These are phyloP conservation scores for Hippasteria phrygiana DNA, from an alignment of 53 echinoderm and acorn worm species.

Conservation along the genomic window DNA sequence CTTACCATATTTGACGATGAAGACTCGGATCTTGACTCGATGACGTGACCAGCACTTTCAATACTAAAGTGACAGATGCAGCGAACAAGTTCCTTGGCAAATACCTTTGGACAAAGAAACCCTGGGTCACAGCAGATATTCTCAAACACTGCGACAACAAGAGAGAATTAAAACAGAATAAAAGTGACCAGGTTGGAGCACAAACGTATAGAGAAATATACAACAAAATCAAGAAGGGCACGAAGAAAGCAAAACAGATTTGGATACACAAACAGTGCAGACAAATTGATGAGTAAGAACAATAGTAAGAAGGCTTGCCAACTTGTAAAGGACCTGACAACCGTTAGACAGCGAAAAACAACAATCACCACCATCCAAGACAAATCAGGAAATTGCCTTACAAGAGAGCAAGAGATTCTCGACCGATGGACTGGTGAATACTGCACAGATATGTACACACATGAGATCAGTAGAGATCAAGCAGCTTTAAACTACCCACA, in stretches of 20 bases:
- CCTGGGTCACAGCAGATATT: too few species aligned
- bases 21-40: slow-evolving; percentile 12
- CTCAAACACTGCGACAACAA: too few species aligned
- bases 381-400: too few species aligned
- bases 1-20: background rate
- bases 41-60: background rate
- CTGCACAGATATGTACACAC: too few species aligned
- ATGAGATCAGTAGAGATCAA: too few species aligned
- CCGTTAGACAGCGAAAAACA: background rate
- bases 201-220: background rate
- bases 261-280: slow-evolving; percentile 30
- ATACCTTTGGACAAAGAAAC: too few species aligned
- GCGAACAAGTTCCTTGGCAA: background rate
- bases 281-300: background rate
- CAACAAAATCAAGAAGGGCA: slow-evolving; percentile 1
- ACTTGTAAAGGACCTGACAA: slow-evolving; percentile 13
- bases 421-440: too few species aligned
- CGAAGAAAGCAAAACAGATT: slow-evolving; percentile 21
- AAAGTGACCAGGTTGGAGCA: background rate
- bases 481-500: too few species aligned
- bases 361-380: slow-evolving; percentile 38
- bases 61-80: background rate
- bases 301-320: background rate
- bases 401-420: too few species aligned
- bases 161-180: too few species aligned